phyloP scores from a whole-genome alignment of 2,113 vertebrate species.

The Desmodus rotundus region DNA sequence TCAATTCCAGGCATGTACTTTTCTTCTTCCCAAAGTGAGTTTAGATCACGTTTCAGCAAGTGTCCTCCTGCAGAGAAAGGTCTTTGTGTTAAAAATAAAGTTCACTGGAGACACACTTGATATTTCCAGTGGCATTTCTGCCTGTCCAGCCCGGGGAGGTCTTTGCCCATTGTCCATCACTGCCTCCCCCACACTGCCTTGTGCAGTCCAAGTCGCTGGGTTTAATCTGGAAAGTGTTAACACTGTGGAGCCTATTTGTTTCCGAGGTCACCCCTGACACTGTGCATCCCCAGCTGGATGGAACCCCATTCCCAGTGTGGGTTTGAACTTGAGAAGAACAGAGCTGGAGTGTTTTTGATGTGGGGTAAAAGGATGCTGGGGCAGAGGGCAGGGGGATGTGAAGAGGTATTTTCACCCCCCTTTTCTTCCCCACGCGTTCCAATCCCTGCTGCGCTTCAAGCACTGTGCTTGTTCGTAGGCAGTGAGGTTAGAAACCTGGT shows the following conservation, averaged over 20 bases:
- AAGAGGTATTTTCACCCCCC: background rate
- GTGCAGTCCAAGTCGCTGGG: background rate
- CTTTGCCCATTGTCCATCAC: background rate
- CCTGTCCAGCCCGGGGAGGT: background rate
- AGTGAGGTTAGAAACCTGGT: background rate
- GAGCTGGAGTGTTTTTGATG: background rate
- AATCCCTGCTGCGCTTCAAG: background rate
- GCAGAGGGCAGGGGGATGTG: background rate
- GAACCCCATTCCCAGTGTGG: background rate
- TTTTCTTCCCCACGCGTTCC: background rate
- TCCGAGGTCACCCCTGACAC: background rate
- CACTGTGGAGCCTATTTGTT: background rate
- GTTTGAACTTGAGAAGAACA: background rate
- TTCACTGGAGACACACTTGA: conserved; percentile 44
- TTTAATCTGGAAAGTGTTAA: background rate
- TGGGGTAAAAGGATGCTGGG: background rate
- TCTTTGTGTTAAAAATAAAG: conserved; percentile 57
- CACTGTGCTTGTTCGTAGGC: background rate
- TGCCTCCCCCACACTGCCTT: background rate
- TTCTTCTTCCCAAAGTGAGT: conserved; percentile 23
- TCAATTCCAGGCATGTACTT: background rate
- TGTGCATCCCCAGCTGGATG: background rate
- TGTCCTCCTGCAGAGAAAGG: conserved; percentile 33
- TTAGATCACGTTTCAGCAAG: conserved; percentile 33
- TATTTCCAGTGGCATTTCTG: conserved; percentile 60